These are phyloP conservation scores for Saturnia pavonia DNA, from an alignment of 2,888 invertebrate species.

Conservation along the genomic window DNA sequence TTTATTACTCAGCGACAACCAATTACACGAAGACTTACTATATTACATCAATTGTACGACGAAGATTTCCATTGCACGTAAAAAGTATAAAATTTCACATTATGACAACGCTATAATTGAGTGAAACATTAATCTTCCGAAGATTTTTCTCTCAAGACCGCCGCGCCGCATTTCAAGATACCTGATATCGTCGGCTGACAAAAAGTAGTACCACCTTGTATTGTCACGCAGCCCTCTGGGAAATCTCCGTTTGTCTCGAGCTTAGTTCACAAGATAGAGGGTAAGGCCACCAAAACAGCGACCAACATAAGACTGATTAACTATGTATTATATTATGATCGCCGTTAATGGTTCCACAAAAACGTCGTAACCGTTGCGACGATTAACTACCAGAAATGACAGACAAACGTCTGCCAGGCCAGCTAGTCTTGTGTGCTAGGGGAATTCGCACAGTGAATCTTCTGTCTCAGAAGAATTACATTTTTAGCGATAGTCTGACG, in stretches of 20 bases:
- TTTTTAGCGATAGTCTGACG: too few relatives aligned
- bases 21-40: too few relatives aligned
- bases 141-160: not conserved
- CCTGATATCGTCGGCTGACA: conserved; percentile 24
- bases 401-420: too few relatives aligned
- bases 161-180: conserved; percentile 1
- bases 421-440: too few relatives aligned
- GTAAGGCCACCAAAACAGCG: conserved; percentile 17
- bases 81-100: not conserved
- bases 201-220: conserved; percentile 31
- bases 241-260: conserved; percentile 30
- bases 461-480: too few relatives aligned
- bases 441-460: too few relatives aligned
- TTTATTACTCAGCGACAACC: too few relatives aligned
- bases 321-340: too few relatives aligned
- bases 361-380: too few relatives aligned
- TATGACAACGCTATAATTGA: not conserved
- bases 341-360: too few relatives aligned
- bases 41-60: too few relatives aligned
- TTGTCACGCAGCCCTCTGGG: conserved; percentile 27
- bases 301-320: not conserved
- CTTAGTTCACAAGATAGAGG: conserved; percentile 14
- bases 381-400: too few relatives aligned
- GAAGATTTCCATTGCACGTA: not conserved
- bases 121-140: not conserved